A percentile compares a stretch with the other conserved stretches of the same genome.
Evolutionary conservation across 2,888 invertebrate species (phyloP).

Genomic region (Dyspetes luteomarginatus): DNA sequence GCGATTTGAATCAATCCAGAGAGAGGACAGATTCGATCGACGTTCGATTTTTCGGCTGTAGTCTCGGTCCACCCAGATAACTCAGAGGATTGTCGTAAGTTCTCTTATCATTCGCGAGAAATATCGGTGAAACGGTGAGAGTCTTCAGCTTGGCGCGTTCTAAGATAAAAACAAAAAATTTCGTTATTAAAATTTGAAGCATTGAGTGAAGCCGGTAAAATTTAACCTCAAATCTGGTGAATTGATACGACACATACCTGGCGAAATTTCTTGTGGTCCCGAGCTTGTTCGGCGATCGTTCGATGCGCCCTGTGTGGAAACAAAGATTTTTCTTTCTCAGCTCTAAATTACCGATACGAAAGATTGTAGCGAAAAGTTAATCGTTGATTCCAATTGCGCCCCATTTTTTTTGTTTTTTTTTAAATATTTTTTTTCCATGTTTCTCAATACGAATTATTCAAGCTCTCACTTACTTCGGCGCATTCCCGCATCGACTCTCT

Average conservation of each 20-base stretch:
- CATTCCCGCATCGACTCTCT: conserved; percentile 66
- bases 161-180: conserved; percentile 62
- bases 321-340: conserved; percentile 38
- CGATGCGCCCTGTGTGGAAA: conserved; percentile 51
- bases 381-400: not conserved
- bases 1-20: conserved; percentile 84
- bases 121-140: conserved; percentile 83
- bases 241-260: conserved; percentile 29
- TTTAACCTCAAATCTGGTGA: not conserved
- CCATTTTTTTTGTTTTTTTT: not conserved
- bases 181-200: not conserved
- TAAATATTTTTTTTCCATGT: too few species aligned
- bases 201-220: not conserved
- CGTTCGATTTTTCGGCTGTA: conserved; percentile 84
- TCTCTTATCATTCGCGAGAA: conserved; percentile 84
- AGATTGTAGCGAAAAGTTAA: conserved; percentile 12
- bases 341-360: not conserved
- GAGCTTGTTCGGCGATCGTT: conserved; percentile 42
- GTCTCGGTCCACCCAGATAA: conserved; percentile 88
- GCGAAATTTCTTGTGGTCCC: conserved; percentile 38
- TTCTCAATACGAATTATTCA: conserved; percentile 67
- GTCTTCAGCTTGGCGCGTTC: conserved; percentile 69
- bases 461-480: conserved; percentile 69
- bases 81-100: conserved; percentile 88
- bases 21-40: conserved; percentile 89